Evolutionary conservation across 2,113 vertebrate species (phyloP).

Genomic region (Nothocercus julius): DNA sequence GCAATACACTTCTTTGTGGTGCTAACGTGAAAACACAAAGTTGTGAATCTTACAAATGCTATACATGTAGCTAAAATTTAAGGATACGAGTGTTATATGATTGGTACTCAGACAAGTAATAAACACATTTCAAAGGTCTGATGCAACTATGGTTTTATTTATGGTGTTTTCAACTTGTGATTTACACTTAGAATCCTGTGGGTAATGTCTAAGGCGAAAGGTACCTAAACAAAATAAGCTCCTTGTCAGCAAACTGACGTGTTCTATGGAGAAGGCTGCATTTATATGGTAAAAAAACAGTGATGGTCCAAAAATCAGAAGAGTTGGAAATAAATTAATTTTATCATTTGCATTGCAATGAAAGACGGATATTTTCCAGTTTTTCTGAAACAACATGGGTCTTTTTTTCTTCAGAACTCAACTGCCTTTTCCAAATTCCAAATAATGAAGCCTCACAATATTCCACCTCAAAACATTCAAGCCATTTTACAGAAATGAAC

Average conservation of each 20-base stretch:
- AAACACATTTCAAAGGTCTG: not conserved
- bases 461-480: not conserved
- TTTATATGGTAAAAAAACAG: not conserved
- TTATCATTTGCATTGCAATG: not conserved
- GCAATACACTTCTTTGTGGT: not conserved
- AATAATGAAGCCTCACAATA: not conserved
- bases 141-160: not conserved
- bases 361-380: not conserved
- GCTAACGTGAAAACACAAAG: not conserved
- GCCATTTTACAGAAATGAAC: not conserved
- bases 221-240: not conserved
- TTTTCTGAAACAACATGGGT: not conserved
- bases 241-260: not conserved
- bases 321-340: not conserved
- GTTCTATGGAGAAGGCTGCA: not conserved
- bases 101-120: not conserved
- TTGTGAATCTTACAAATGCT: not conserved
- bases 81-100: not conserved
- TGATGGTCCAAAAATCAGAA: not conserved
- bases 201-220: not conserved
- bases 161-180: not conserved
- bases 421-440: not conserved
- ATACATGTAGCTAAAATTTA: not conserved
- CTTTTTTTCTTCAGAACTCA: not conserved
- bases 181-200: not conserved